Evolutionary conservation across 2,888 invertebrate genomes (phyloP).

Genomic region (Encarsia formosa): DNA sequence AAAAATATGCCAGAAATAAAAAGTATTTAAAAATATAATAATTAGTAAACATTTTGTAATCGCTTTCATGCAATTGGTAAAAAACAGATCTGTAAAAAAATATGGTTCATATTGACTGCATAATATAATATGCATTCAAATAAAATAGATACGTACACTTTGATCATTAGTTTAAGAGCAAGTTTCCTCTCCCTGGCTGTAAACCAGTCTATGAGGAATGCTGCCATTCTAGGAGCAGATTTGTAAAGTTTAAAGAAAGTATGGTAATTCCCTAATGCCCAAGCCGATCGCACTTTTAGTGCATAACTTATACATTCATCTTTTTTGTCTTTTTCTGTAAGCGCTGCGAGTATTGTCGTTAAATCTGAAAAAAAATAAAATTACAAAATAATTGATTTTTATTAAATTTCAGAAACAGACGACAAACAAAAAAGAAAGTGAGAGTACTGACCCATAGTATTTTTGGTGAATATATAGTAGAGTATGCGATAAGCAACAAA

Average conservation of each 20-base stretch:
- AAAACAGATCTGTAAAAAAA: slow-evolving; percentile 1
- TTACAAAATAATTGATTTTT: background rate
- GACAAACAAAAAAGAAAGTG: background rate
- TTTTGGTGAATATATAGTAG: slow-evolving; percentile 97
- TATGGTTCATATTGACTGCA: slow-evolving; percentile 13
- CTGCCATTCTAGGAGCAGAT: slow-evolving; percentile 89
- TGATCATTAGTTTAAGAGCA: slow-evolving; percentile 88
- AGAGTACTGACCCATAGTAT: slow-evolving; percentile 75
- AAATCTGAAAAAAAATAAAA: slow-evolving; percentile 68
- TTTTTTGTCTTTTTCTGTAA: slow-evolving; percentile 72
- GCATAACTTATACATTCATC: slow-evolving; percentile 83
- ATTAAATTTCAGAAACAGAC: too few species aligned
- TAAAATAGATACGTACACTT: slow-evolving; percentile 83
- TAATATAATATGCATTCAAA: background rate
- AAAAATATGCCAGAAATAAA: too few species aligned
- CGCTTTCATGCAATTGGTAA: background rate
- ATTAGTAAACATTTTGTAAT: slow-evolving; percentile 11
- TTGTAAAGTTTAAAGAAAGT: slow-evolving; percentile 89
- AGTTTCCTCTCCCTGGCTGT: slow-evolving; percentile 88
- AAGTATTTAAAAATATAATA: too few species aligned
- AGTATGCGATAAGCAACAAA: slow-evolving; percentile 95
- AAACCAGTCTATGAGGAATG: slow-evolving; percentile 97
- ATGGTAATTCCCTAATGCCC: slow-evolving; percentile 89
- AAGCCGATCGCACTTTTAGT: slow-evolving; percentile 83
- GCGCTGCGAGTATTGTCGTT: slow-evolving; percentile 80